phyloP scores from a whole-genome alignment of 1,140 invertebrate species.

The Neodiprion fabricii region DNA sequence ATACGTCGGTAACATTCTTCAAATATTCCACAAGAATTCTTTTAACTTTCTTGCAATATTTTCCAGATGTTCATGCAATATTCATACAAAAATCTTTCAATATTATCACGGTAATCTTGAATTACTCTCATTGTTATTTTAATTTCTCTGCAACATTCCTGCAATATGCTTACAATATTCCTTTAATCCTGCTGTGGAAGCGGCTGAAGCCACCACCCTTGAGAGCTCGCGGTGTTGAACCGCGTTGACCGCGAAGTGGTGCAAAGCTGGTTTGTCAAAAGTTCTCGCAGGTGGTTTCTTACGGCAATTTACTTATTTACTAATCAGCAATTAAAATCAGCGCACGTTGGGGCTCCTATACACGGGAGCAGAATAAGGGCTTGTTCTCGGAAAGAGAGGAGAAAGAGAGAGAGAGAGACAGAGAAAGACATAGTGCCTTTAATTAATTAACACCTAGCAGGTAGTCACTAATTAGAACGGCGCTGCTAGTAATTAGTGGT shows the following conservation, averaged over 20 bases:
- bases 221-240: neutral
- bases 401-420: neutral
- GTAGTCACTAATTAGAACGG: slow-evolving; percentile 58
- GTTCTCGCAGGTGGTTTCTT: slow-evolving; percentile 33
- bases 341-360: slow-evolving; percentile 21
- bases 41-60: too few species aligned
- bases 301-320: slow-evolving; percentile 56
- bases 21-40: too few species aligned
- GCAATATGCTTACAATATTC: too few species aligned
- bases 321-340: slow-evolving; percentile 55
- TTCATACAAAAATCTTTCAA: too few species aligned
- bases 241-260: neutral
- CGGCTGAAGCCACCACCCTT: neutral
- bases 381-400: neutral
- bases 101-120: too few species aligned
- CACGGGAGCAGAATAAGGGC: neutral
- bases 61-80: too few species aligned
- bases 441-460: slow-evolving; percentile 61
- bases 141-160: too few species aligned
- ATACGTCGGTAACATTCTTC: too few species aligned
- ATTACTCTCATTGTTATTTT: too few species aligned
- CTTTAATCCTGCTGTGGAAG: neutral
- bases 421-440: slow-evolving; percentile 38
- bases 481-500: slow-evolving; percentile 57
- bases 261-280: neutral